phyloP scores from a whole-genome alignment of 2,888 invertebrate species.

The Dasysyrphus albostriatus region DNA sequence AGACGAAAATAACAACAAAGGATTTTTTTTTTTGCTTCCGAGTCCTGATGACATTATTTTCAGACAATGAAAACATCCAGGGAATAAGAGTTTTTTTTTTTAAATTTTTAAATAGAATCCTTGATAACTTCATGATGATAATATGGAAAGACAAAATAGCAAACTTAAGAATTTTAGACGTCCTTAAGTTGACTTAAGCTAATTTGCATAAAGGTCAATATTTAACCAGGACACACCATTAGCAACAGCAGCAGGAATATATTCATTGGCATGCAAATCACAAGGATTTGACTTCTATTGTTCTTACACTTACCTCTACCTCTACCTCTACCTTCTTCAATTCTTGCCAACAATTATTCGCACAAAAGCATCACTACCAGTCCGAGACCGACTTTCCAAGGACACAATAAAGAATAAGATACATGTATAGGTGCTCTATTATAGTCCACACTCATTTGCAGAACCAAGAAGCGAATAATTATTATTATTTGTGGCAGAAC shows the following conservation, averaged over 20 bases:
- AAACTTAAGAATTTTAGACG: conserved; percentile 70
- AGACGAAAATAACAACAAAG: conserved; percentile 42
- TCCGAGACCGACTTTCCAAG: conserved; percentile 47
- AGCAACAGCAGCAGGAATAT: conserved; percentile 74
- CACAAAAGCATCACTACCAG: conserved; percentile 54
- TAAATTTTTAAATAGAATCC: conserved; percentile 14
- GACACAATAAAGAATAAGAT: conserved; percentile 36
- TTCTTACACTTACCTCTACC: conserved; percentile 29
- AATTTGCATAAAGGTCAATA: conserved; percentile 80
- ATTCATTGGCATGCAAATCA: conserved; percentile 83
- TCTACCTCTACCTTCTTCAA: not conserved
- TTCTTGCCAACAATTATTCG: conserved; percentile 15
- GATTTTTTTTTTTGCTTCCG: conserved; percentile 15
- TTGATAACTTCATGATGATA: conserved; percentile 10
- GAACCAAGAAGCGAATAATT: conserved; percentile 51
- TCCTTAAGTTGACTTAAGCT: conserved; percentile 85
- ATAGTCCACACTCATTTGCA: conserved; percentile 52
- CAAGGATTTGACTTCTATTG: conserved; percentile 79
- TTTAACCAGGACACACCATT: conserved; percentile 77
- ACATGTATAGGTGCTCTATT: not conserved
- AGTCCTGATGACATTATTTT: conserved; percentile 70
- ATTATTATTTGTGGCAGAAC: conserved; percentile 53
- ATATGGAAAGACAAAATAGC: not conserved
- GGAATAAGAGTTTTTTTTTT: not conserved
- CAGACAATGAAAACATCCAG: conserved; percentile 35